A percentile compares a stretch with the other conserved stretches of the same genome.
Evolutionary conservation across 2,113 vertebrate genomes (phyloP).

Genomic region (Onychostruthus taczanowskii): DNA sequence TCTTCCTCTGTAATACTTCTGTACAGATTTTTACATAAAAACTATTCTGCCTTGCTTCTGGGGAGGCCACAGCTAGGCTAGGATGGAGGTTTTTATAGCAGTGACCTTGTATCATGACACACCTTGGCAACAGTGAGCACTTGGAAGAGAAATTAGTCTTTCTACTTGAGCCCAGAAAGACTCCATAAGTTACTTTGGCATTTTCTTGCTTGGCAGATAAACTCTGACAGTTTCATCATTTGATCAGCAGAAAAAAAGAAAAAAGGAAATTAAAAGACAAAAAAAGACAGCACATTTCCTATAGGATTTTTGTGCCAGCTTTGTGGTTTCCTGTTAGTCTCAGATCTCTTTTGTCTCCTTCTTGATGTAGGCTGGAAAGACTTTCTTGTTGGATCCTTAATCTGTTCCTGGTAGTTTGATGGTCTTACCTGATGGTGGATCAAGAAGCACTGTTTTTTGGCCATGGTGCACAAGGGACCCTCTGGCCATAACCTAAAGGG

Average conservation of each 20-base stretch:
- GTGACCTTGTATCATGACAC: background rate
- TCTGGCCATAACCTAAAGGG: constrained; percentile 43
- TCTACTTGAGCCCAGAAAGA: background rate
- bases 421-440: background rate
- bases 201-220: background rate
- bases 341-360: background rate
- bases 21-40: background rate
- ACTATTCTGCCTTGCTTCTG: background rate
- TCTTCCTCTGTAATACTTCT: background rate
- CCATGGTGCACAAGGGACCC: constrained; percentile 37
- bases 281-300: background rate
- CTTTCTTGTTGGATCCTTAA: background rate
- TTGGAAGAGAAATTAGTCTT: background rate
- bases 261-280: background rate
- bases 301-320: background rate
- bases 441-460: constrained; percentile 6
- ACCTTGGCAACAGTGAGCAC: background rate
- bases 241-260: background rate
- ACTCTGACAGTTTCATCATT: background rate
- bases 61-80: background rate
- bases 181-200: background rate
- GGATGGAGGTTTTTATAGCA: background rate
- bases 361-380: background rate
- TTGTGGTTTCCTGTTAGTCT: background rate
- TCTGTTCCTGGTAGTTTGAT: background rate